phyloP scores from a whole-genome alignment of 64 coral and sea anemone genomes.

The Hydrozoanthus tunicans region DNA sequence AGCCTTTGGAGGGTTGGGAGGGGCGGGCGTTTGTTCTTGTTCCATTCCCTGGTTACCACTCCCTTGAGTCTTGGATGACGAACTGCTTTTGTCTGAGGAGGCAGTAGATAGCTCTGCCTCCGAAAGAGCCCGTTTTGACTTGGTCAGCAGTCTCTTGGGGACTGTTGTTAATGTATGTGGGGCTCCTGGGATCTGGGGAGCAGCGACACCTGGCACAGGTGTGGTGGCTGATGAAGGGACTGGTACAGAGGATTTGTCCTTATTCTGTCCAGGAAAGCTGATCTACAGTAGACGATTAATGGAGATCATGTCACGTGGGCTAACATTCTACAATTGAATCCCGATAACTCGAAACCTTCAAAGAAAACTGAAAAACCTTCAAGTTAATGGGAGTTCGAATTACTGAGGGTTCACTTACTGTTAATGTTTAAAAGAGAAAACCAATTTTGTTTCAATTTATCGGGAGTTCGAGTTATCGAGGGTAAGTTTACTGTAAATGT shows the following conservation, averaged over 20 bases:
- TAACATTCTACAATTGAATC: too few species aligned
- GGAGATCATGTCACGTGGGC: neutral
- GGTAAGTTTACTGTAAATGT: too few species aligned
- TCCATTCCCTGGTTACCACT: constrained; percentile 53
- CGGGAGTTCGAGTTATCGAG: too few species aligned
- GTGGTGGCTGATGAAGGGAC: constrained; percentile 44
- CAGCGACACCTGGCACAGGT: constrained; percentile 56
- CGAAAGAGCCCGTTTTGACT: constrained; percentile 76
- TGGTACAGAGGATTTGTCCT: constrained; percentile 71
- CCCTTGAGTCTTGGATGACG: constrained; percentile 71
- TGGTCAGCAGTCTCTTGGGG: constrained; percentile 86
- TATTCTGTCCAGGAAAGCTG: constrained; percentile 86
- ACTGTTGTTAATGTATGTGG: constrained; percentile 42
- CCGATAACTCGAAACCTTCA: too few species aligned
- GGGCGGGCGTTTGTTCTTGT: constrained; percentile 54
- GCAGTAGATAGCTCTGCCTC: constrained; percentile 70
- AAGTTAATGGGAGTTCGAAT: too few species aligned
- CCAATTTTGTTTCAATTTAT: too few species aligned
- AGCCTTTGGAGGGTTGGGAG: constrained; percentile 63
- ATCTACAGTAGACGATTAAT: constrained; percentile 47
- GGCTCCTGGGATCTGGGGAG: constrained; percentile 66
- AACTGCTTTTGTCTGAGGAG: constrained; percentile 58
- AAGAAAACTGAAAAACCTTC: too few species aligned
- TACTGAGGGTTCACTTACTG: too few species aligned
- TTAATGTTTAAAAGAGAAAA: too few species aligned